Base-by-base conservation (phyloP, 1,140 invertebrate species). In the Ips nitidus region DNA sequence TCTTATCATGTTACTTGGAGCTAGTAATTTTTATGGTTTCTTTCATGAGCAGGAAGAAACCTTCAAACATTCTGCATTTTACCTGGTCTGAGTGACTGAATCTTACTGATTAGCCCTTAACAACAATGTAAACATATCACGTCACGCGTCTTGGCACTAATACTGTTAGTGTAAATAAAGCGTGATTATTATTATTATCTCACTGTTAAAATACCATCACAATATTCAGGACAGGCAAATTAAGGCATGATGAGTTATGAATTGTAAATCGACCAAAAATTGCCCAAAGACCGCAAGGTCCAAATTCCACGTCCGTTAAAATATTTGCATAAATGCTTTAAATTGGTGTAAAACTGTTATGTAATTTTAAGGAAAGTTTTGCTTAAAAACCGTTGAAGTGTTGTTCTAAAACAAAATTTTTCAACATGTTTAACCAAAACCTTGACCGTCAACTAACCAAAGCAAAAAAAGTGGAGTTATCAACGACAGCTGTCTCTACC, bases 211-310 rank as follows among this genome's bases (percentile, higher is more conserved):
- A 68, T 68, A 41, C 65, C 65, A 61, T 68, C 66, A 62, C 55
- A 68, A 68, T 67, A 68, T 53, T 42, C 47, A 37, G 58, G 66
- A 60, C 66, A 61, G 57, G 57, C 47, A 68, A 68, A 68, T 68
- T 68, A 68, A 53, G 36, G 57, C 42, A 68, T 62, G 66, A 68
- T 62, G 66, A 68, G 58, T 68, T 68, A 68, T 68, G 66, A 68
- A 68, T 68, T 68, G 57, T 68, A 68, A 68, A 68, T 68, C 50
- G 53, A 59, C 47, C 40, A n/a, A 68, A 61, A 61, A 68, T 61
- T 68, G 45, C 45, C 58, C n/a, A 42, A 41, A 52, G 61, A 66
- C 64, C 55, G 53, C 55, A 66, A 66, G 64, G 53, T 66, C 22
- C 56, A 45, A 66, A 66, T 41, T 66, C 55, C 53, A 57, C 47